Percentiles rank a stretch among this genome's conserved stretches.
Conservation (phyloP, 2,797 vertebrate species). For the Spatula clypeata region DNA sequence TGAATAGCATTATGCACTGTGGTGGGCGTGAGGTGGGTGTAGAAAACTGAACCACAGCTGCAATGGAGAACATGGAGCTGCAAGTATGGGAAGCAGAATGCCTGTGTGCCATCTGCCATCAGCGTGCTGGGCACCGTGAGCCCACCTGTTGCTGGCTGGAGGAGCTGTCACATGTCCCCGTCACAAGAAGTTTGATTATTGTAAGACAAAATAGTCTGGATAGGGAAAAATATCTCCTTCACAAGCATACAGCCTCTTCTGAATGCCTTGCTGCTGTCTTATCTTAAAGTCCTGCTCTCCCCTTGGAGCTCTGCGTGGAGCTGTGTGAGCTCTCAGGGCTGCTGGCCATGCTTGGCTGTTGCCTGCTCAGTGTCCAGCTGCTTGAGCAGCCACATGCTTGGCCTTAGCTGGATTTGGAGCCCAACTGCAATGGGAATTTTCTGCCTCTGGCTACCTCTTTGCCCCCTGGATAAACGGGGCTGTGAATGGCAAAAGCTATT, state of each 20-base stretch:
- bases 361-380: neutral
- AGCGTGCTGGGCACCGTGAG: accelerated
- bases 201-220: neutral
- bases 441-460: neutral
- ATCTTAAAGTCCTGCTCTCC: neutral
- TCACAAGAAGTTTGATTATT: neutral
- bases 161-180: neutral
- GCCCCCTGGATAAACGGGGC: neutral
- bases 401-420: neutral
- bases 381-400: accelerated
- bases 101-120: accelerated
- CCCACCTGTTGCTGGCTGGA: neutral
- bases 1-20: accelerated
- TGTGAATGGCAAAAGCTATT: neutral
- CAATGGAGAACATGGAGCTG: accelerated
- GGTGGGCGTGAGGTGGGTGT: accelerated
- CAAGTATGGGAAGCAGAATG: neutral
- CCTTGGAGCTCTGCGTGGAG: neutral
- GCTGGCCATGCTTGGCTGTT: accelerated
- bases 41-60: neutral
- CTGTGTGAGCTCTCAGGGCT: neutral
- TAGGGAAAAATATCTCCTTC: neutral
- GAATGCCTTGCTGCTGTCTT: neutral
- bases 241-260: neutral
- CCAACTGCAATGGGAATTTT: neutral